Base-by-base conservation (phyloP, 2,888 invertebrate species). In the Microchrysa polita region DNA sequence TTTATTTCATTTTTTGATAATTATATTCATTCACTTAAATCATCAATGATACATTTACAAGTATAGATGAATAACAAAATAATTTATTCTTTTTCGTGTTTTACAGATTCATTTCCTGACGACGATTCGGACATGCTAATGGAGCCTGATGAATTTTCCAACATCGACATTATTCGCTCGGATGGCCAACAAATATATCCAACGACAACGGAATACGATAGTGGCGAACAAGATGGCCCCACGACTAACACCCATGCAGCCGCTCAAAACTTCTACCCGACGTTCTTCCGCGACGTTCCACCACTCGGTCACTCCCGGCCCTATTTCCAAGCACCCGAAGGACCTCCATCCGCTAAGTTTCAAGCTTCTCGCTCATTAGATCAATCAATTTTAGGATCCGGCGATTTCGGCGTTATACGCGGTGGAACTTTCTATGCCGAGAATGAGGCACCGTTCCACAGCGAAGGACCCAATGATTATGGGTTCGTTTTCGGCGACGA, bases 391-490 rank as follows among this genome's bases (percentile, higher is more conserved):
- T 84, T 95, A 5, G 91, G 95, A 5, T 94, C 94, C 0, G 94
- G 94, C 0, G 94, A 94, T 83, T 95, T 95, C 80, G 94, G 94
- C 0, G 93, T 95, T 0, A 91, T 95, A 67, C 88, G 90, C 73
- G 95, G 95, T 2, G 95, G 94, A 4, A 95, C 95, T 2, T 95
- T 94, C 85, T 93, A 93, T 79, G 90, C 91, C 22, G 91, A 90
- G 77, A 90, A 91, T 78, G 92, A 92, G 76, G 90, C 91, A 79
- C 87, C 87, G 74, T 86, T 86, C 23, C 86, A 87, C 76, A 85
- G 86, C 1, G 81, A 87, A 74, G 85, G 86, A 44, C 84, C 86
- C 61, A 83, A 83, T 65, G 89, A 87, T 59, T 86, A 88, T 40
- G 90, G 88, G 79, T 87, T 85, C 76, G 90, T 88, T 77, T 84